Evolutionary conservation across 2,888 invertebrate species (phyloP).

Genomic region (Seladonia tumulorum): DNA sequence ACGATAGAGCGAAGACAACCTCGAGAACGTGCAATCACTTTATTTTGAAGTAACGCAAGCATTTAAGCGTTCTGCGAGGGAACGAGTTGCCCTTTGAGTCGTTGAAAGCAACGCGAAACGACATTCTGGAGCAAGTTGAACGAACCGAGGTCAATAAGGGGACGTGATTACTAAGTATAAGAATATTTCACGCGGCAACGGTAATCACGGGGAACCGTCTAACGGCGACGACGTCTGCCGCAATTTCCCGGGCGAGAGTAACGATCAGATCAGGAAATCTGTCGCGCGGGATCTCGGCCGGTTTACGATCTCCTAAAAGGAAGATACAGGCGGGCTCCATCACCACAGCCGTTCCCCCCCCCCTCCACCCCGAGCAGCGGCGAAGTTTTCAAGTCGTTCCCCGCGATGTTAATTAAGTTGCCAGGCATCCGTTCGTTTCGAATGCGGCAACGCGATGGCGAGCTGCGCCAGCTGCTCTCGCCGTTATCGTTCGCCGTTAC

Average conservation of each 20-base stretch:
- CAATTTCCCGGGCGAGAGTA: background rate
- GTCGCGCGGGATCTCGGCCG: background rate
- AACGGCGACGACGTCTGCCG: background rate
- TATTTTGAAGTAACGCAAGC: too few species aligned
- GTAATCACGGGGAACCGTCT: background rate
- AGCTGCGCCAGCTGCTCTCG: conserved; percentile 46
- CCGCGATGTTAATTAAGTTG: conserved; percentile 59
- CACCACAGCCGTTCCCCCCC: conserved; percentile 10
- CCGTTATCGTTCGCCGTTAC: conserved; percentile 60
- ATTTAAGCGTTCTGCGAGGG: too few species aligned
- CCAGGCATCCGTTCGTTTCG: conserved; percentile 31
- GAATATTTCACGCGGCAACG: background rate
- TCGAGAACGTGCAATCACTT: too few species aligned
- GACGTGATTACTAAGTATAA: background rate
- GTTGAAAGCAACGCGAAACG: background rate
- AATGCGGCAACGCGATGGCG: conserved; percentile 1
- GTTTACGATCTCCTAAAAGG: conserved; percentile 36
- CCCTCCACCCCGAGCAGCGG: background rate
- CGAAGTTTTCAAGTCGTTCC: conserved; percentile 53
- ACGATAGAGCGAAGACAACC: too few species aligned
- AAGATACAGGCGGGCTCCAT: conserved; percentile 9
- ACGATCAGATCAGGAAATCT: conserved; percentile 23
- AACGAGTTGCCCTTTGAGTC: too few species aligned
- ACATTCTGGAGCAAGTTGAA: background rate
- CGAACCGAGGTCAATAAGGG: background rate